A percentile compares a stretch with the other conserved stretches of the same genome.
Evolutionary conservation across 2,113 vertebrate species (phyloP).

Genomic region (Enhydra lutris): DNA sequence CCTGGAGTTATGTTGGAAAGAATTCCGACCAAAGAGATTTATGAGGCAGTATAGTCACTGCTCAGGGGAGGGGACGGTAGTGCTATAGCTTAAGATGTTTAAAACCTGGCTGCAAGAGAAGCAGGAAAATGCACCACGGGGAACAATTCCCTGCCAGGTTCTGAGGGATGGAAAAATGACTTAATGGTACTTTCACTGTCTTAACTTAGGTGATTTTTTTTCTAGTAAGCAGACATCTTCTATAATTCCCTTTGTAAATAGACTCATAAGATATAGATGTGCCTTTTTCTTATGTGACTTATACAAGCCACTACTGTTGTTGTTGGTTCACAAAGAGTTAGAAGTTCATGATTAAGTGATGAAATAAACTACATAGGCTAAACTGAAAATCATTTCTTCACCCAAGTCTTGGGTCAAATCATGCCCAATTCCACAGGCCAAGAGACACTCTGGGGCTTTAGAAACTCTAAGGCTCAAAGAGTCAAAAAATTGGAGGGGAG

Average conservation of each 20-base stretch:
- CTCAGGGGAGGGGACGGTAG: constrained; percentile 46
- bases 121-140: constrained; percentile 61
- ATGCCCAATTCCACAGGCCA: neutral
- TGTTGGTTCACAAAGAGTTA: constrained; percentile 18
- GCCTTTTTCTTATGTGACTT: constrained; percentile 43
- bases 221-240: constrained; percentile 60
- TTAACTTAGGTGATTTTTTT: constrained; percentile 64
- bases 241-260: constrained; percentile 70
- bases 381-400: constrained; percentile 6
- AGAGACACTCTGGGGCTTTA: neutral
- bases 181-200: constrained; percentile 71
- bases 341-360: neutral
- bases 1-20: constrained; percentile 58
- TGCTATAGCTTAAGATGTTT: constrained; percentile 73
- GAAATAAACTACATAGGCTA: neutral
- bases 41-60: constrained; percentile 62
- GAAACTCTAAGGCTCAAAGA: neutral
- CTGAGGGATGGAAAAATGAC: constrained; percentile 70
- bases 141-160: constrained; percentile 71
- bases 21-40: constrained; percentile 67
- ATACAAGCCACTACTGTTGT: constrained; percentile 11
- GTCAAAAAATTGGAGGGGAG: neutral
- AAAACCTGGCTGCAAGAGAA: constrained; percentile 74
- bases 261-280: constrained; percentile 60
- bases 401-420: neutral